These are phyloP conservation scores for Hydrolagus colliei DNA, from an alignment of 2,797 vertebrate genomes.

Conservation along the genomic window DNA sequence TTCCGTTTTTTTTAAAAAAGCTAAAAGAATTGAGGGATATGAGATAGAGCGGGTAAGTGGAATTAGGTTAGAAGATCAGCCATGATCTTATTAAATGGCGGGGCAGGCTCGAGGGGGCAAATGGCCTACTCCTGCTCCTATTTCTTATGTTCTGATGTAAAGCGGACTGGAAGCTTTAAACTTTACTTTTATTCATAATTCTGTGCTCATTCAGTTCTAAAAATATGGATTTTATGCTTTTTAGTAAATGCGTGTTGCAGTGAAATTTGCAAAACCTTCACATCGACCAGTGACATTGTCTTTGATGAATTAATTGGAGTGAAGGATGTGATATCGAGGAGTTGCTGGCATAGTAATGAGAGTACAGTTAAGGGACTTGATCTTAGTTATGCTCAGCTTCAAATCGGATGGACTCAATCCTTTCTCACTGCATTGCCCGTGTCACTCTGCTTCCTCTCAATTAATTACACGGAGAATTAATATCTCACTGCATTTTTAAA, in stretches of 20 bases:
- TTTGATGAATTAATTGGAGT: slow-evolving; percentile 44
- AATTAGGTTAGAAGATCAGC: no score
- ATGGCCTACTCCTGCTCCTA: no score
- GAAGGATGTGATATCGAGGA: slow-evolving; percentile 37
- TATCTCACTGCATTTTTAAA: no score
- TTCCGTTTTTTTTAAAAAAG: not conserved
- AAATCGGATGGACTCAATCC: slow-evolving; percentile 22
- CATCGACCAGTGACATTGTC: slow-evolving; percentile 38
- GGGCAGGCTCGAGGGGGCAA: no score
- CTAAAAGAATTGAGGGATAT: no score
- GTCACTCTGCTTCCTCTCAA: no score
- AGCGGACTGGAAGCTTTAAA: not conserved
- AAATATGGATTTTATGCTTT: slow-evolving; percentile 19
- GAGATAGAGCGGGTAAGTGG: no score
- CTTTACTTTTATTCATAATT: slow-evolving; percentile 22
- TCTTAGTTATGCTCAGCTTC: not conserved
- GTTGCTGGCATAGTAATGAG: slow-evolving; percentile 40
- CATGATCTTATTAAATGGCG: no score
- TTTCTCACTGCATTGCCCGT: no score
- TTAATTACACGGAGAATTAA: no score
- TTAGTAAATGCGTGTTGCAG: slow-evolving; percentile 19
- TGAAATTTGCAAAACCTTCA: slow-evolving; percentile 38
- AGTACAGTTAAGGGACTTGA: slow-evolving; percentile 34
- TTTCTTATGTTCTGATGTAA: not conserved
- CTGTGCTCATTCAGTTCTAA: slow-evolving; percentile 5